These are phyloP conservation scores for Eulemur macaco DNA, from an alignment of 2,113 vertebrate genomes.

Conservation along the genomic window DNA sequence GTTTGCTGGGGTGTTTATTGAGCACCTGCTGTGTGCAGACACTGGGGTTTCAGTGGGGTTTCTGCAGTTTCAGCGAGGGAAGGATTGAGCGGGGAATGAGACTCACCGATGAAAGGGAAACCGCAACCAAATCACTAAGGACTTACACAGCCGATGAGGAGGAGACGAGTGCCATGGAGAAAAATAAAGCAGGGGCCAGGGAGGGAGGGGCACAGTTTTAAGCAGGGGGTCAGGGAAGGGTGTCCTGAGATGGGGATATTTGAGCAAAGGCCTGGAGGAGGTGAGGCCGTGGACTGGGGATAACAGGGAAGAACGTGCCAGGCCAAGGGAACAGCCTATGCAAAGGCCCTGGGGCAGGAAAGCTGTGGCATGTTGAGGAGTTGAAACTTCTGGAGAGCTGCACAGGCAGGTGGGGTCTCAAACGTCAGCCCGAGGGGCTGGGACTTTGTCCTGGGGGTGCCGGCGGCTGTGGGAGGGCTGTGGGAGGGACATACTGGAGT, in stretches of 20 bases:
- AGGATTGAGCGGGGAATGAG: background rate
- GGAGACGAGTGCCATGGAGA: background rate
- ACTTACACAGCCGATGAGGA: background rate
- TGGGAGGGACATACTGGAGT: background rate
- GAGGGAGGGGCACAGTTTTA: background rate
- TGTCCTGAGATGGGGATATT: background rate
- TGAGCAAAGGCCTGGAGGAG: background rate
- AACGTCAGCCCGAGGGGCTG: background rate
- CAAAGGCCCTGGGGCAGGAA: background rate
- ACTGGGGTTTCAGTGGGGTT: too few relatives aligned
- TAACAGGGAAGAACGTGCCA: fast-evolving
- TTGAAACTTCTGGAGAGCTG: background rate
- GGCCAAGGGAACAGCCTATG: background rate
- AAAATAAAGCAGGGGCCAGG: fast-evolving
- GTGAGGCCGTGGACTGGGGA: background rate
- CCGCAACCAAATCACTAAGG: background rate
- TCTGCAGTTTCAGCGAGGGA: too few relatives aligned
- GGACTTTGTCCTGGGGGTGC: too few relatives aligned
- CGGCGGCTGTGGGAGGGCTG: background rate
- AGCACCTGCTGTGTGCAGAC: background rate
- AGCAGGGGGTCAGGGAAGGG: background rate
- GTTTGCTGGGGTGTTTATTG: background rate
- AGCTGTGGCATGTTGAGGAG: background rate
- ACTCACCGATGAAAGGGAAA: background rate
- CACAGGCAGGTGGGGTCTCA: background rate